These are phyloP conservation scores for Troilus luridus DNA, from an alignment of 2,888 invertebrate genomes.

Conservation along the genomic window DNA sequence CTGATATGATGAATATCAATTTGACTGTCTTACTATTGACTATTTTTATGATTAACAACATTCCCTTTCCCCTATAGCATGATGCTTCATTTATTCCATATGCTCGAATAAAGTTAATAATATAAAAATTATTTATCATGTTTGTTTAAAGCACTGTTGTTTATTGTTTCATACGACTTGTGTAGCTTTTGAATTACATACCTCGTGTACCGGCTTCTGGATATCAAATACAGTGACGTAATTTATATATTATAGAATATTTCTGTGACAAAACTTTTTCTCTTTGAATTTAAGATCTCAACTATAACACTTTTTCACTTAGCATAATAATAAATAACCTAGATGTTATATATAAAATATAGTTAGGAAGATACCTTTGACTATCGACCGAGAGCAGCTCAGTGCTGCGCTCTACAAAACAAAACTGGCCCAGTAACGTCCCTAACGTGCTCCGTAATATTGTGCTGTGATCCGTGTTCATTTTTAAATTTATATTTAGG, in stretches of 20 bases:
- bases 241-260: neutral
- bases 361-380: neutral
- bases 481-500: neutral
- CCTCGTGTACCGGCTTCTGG: neutral
- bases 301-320: neutral
- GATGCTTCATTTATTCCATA: too few species aligned
- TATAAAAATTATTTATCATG: too few species aligned
- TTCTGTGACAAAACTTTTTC: neutral
- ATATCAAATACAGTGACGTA: neutral
- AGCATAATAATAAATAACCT: neutral
- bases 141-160: too few species aligned
- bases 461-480: slow-evolving; percentile 44
- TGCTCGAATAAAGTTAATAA: too few species aligned
- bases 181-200: neutral
- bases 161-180: neutral
- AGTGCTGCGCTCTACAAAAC: slow-evolving; percentile 25
- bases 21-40: too few species aligned
- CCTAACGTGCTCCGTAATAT: neutral
- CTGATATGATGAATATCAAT: too few species aligned
- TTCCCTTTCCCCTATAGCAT: too few species aligned
- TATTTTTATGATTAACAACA: too few species aligned
- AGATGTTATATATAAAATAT: neutral
- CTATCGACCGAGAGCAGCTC: neutral
- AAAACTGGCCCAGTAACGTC: slow-evolving; percentile 1
- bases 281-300: neutral